Base-by-base conservation (phyloP, 2,888 invertebrate species). In the Bellardia pandia region DNA sequence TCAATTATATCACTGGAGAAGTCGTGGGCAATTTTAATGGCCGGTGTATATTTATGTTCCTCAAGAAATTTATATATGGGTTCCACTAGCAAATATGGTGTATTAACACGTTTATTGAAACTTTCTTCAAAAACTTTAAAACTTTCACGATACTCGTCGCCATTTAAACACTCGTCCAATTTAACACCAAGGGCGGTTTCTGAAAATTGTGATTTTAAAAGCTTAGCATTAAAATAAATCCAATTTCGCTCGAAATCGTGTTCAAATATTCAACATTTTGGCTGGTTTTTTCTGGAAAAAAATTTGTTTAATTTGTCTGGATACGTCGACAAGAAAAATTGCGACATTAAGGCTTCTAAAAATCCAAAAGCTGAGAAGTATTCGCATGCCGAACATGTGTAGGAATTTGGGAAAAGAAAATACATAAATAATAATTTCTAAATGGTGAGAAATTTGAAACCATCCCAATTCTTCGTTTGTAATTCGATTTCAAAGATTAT, bases 111-210 rank as follows among this genome's bases (percentile, higher is more conserved):
- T 71, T 75, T 86, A 71, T 79, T 86, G 23, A 86, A 86, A 23
- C 86, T 75, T 51, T 86, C 78, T 60, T 86, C 86, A 30, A 83
- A 79, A 42, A 86, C 79, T 40, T 69, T 60, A 13, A 86, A 79
- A 79, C 79, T 86, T 14, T 71, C 58, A 14, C 86, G 86, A 48
- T 86, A 86, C 16, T 79, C 79, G 33, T 82, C 78, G 0, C 75
- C 82, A 76, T 82, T 60, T 14, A 76, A 45, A 56, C 81, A 76
- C n/a, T 82, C 79, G n/a, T 78, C 88, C 37, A 86, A 56, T 76
- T 88, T 79, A 9, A 88, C 86, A 45, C 88, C 85, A 48, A 88
- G 74, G 8, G 85, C 88, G 48, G 85, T 86, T 77, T 88, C 85
- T 86, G 16, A 30, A 77, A 76, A n/a, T 45, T 45, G 7, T 56